Base-by-base conservation (phyloP, 1,140 invertebrate species). In the Pemphigus obesinymphae region DNA sequence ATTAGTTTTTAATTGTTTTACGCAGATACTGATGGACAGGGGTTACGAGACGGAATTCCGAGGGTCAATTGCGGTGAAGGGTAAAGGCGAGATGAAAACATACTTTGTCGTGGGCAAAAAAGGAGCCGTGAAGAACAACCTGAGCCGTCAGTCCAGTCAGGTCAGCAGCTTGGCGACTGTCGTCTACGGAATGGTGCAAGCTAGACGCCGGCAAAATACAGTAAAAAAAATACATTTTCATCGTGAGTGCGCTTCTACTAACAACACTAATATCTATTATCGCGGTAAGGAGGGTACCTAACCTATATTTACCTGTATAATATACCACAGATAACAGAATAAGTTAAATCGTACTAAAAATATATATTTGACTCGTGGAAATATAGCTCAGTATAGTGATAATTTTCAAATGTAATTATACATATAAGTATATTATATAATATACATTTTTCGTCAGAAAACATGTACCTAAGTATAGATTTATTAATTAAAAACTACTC, bases 71-170 rank as follows among this genome's bases (percentile, higher is more conserved):
- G 91, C 93, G 82, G 96, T 98, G 1, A 98, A 98, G 87, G 96
- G 96, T 23, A 98, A 98, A 88, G 96, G 96, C 1, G 91, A 93
- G 82, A 97, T 98, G 96, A 94, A 95, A 86, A 98, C 96, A 1
- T 97, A 93, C 87, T 97, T 95, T 87, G 93, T 98, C 37, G 86
- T 91, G 26, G 93, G 92, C 37, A 90, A 90, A 82, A 89, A 90
- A 40, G 85, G 85, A 4, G 87, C 84, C 83, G 89, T 87, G 86
- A 88, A 86, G 84, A 89, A 84, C 11, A 87, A 88, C 45, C 89
- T 91, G 83, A 88, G 89, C 26, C 88, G 92, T 2, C 91, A 93
- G 84, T 90, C 92, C 0, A 92, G 91, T 83, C 91, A 91, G 84
- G 92, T 93, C 84, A 93, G 92, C 84, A 92, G 91, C 84, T 89